Percentiles rank a stretch among this genome's conserved stretches.
phyloP scores from a whole-genome alignment of 2,797 vertebrate species.

The Sebastes hopkinsi region DNA sequence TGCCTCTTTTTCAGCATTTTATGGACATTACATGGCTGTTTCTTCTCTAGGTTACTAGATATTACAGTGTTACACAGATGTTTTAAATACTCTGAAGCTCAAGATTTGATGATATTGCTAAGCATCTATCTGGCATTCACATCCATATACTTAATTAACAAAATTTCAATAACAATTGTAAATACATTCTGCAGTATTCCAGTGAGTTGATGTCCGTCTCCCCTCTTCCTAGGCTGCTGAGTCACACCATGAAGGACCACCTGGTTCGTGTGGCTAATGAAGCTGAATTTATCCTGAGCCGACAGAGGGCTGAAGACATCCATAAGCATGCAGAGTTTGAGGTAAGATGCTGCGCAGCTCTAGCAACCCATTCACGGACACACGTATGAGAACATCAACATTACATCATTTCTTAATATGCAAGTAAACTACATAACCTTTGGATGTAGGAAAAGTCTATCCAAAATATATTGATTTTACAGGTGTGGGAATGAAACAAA shows the following conservation, averaged over 20 bases:
- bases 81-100: conserved; percentile 21
- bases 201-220: conserved; percentile 17
- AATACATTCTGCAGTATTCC: not conserved
- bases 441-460: not conserved
- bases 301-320: conserved; percentile 96
- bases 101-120: conserved; percentile 1
- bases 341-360: conserved; percentile 79
- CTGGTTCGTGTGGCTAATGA: conserved; percentile 98
- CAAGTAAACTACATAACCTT: not conserved
- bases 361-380: not conserved
- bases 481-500: not conserved
- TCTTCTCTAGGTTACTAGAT: not conserved
- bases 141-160: not conserved
- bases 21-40: conserved; percentile 67
- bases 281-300: conserved; percentile 97
- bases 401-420: not conserved
- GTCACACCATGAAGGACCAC: conserved; percentile 99
- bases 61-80: conserved; percentile 36
- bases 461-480: not conserved
- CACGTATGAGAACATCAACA: not conserved
- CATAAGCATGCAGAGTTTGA: conserved; percentile 98
- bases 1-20: conserved; percentile 55
- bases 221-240: conserved; percentile 87
- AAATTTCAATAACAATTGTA: not conserved
- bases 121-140: not conserved